Evolutionary conservation across 2,113 vertebrate species (phyloP).

Genomic region (Stomatorhinus ivindoensis): DNA sequence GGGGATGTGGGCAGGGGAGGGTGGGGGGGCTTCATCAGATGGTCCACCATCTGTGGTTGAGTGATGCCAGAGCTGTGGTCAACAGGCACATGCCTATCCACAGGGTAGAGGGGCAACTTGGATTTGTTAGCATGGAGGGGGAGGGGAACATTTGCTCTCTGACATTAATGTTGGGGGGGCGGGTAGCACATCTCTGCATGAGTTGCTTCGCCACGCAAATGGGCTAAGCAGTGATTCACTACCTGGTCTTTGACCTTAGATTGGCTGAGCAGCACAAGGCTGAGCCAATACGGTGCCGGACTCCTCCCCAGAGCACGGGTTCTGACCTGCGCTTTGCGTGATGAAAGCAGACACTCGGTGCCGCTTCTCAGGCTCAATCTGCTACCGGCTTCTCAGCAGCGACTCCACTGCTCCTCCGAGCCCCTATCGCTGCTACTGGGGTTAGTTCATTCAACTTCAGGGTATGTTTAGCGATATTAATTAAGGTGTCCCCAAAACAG

Average conservation of each 20-base stretch:
- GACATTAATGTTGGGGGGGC: background rate
- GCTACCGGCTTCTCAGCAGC: background rate
- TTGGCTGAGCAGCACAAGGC: background rate
- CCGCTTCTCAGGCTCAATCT: background rate
- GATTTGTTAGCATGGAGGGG: background rate
- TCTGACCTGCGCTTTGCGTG: background rate
- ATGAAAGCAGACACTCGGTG: background rate
- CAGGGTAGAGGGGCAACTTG: background rate
- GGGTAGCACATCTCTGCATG: background rate
- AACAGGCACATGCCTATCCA: background rate
- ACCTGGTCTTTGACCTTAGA: background rate
- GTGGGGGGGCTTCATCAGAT: background rate
- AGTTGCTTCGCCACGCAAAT: background rate
- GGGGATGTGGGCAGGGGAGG: background rate
- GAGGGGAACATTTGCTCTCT: background rate
- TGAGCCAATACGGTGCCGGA: background rate
- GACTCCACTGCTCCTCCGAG: background rate
- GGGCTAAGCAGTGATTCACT: background rate
- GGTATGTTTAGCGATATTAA: background rate
- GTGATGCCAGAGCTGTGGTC: background rate
- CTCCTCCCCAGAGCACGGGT: background rate
- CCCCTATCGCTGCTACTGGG: background rate
- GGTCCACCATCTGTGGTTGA: background rate
- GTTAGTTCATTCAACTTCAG: background rate
- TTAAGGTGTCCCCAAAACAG: background rate